These are phyloP conservation scores for Drosophila repleta DNA, from an alignment of 1,140 invertebrate genomes.

Conservation along the genomic window DNA sequence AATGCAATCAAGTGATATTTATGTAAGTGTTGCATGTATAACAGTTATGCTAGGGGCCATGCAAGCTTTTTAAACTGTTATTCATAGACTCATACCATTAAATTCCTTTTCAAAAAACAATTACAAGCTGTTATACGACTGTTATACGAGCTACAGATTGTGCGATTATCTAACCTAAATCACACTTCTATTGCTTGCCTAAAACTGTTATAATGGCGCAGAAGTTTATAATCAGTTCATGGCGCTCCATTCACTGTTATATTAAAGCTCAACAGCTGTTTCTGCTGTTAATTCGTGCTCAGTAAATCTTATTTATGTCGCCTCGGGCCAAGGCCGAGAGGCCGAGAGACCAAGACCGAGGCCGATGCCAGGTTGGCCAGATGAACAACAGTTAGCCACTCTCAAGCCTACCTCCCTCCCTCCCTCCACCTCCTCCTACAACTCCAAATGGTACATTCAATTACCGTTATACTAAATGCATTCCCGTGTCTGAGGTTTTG, in stretches of 20 bases:
- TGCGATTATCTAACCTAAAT: neutral
- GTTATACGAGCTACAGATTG: neutral
- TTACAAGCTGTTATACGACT: constrained; percentile 9
- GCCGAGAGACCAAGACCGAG: too few species aligned
- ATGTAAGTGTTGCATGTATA: too few species aligned
- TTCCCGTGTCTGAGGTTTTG: constrained; percentile 39
- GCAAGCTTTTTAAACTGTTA: neutral
- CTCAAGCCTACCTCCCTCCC: neutral
- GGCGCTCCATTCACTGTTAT: constrained; percentile 6
- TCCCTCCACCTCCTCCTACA: too few species aligned
- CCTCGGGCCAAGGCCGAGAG: neutral
- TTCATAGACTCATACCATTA: too few species aligned
- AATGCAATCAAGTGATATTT: too few species aligned
- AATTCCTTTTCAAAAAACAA: neutral
- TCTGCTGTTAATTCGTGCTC: constrained; percentile 12
- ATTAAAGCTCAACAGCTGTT: neutral
- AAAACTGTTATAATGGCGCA: neutral
- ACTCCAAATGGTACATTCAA: constrained; percentile 34
- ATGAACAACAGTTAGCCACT: constrained; percentile 1
- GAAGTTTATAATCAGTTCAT: neutral
- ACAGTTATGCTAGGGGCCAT: neutral
- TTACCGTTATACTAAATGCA: constrained; percentile 50
- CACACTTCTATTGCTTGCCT: neutral
- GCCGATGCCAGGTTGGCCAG: too few species aligned
- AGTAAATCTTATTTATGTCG: constrained; percentile 26